Evolutionary conservation across 2,797 vertebrate genomes (phyloP).

Genomic region (Pangasius djambal): DNA sequence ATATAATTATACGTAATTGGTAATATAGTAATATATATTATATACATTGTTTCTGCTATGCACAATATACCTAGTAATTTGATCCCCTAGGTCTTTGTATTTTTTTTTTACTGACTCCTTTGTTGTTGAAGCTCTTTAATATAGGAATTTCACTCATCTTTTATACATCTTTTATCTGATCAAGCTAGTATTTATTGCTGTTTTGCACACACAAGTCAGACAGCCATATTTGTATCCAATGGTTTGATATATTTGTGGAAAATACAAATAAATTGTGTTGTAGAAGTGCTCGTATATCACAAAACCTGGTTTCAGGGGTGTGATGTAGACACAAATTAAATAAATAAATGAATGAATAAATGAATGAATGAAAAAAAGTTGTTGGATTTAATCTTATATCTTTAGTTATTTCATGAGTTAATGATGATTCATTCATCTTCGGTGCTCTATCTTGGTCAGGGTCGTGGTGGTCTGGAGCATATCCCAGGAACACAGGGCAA

Average conservation of each 20-base stretch:
- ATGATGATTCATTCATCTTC: not conserved
- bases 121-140: not conserved
- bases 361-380: not conserved
- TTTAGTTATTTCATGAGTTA: not conserved
- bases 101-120: not conserved
- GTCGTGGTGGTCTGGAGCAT: not conserved
- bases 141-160: not conserved
- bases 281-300: not conserved
- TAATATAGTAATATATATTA: not conserved
- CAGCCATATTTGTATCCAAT: too few species aligned
- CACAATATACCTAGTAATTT: not conserved
- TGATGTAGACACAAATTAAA: not conserved
- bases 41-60: not conserved
- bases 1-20: not conserved
- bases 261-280: not conserved
- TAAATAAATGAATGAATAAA: not conserved
- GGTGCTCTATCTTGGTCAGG: not conserved
- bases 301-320: not conserved
- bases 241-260: not conserved
- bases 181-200: not conserved
- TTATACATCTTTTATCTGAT: not conserved
- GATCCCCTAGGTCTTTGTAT: too few species aligned
- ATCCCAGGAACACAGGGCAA: not conserved
- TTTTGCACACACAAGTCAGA: not conserved
- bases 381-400: not conserved